These are phyloP conservation scores for Thalassoma bifasciatum DNA, from an alignment of 2,113 vertebrate genomes.

Conservation along the genomic window DNA sequence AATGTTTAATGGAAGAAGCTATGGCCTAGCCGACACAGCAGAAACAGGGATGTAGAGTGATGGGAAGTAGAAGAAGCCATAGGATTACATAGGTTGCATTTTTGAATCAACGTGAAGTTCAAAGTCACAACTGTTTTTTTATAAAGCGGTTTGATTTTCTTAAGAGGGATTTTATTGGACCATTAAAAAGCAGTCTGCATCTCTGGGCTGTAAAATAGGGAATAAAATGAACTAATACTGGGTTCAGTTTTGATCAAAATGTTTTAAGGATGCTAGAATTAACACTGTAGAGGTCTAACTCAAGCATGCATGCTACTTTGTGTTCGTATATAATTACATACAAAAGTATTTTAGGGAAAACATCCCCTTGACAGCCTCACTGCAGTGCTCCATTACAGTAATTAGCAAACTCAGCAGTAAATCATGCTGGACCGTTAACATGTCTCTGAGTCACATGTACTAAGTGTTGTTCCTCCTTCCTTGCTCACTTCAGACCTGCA, in stretches of 20 bases:
- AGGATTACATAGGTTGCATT: background rate
- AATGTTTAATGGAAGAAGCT: slow-evolving; percentile 57
- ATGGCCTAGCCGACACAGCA: slow-evolving; percentile 10
- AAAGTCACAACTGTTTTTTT: background rate
- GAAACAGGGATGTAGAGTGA: slow-evolving; percentile 15
- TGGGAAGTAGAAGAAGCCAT: background rate
- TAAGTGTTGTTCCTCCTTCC: slow-evolving; percentile 26
- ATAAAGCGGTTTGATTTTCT: background rate
- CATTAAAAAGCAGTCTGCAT: background rate
- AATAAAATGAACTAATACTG: background rate
- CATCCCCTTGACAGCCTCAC: slow-evolving; percentile 19
- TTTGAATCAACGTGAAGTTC: background rate
- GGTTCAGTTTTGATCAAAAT: background rate
- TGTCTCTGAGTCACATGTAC: slow-evolving; percentile 43
- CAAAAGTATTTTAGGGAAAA: slow-evolving; percentile 22
- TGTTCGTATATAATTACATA: slow-evolving; percentile 11
- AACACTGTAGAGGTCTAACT: background rate
- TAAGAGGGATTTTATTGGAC: background rate
- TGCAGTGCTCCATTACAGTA: slow-evolving; percentile 56
- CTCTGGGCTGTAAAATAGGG: background rate
- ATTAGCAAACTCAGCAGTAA: slow-evolving; percentile 46
- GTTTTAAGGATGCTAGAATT: background rate
- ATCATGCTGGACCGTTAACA: slow-evolving; percentile 44
- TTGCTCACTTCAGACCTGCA: background rate
- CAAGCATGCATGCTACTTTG: background rate